Conservation (phyloP, 1,140 invertebrate species). For the Drosophila parvula region DNA sequence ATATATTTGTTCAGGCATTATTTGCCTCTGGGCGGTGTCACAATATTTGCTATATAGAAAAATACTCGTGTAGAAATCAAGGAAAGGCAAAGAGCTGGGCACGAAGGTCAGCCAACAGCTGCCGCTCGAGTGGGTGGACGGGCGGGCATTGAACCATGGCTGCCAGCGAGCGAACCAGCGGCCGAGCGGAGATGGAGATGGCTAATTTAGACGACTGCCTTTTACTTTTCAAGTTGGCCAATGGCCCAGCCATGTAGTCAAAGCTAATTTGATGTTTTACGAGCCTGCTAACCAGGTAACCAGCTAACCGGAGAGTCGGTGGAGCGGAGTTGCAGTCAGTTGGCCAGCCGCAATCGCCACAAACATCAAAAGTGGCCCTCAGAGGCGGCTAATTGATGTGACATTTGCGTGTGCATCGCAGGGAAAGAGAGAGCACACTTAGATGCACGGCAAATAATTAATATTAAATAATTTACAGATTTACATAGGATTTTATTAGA, state of each 20-base stretch:
- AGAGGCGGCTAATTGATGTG: conserved; percentile 54
- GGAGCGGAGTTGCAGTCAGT: not conserved
- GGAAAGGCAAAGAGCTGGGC: conserved; percentile 34
- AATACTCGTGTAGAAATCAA: conserved; percentile 48
- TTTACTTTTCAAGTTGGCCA: conserved; percentile 70
- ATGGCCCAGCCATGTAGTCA: conserved; percentile 36
- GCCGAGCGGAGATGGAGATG: conserved; percentile 21
- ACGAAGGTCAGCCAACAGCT: conserved; percentile 65
- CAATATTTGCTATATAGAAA: conserved; percentile 52
- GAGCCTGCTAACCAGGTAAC: conserved; percentile 23
- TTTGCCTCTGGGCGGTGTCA: conserved; percentile 25
- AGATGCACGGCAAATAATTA: not conserved
- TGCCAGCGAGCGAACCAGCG: not conserved
- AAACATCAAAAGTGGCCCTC: conserved; percentile 25
- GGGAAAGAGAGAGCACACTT: not conserved
- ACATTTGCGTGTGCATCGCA: conserved; percentile 63
- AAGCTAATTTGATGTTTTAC: conserved; percentile 57
- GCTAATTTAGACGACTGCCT: conserved; percentile 60
- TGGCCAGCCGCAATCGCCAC: conserved; percentile 37
- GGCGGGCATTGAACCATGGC: conserved; percentile 55
- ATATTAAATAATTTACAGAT: not conserved
- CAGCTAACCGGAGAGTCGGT: conserved; percentile 5
- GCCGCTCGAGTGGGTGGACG: conserved; percentile 43
- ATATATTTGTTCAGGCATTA: conserved; percentile 41
- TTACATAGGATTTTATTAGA: not conserved